phyloP scores from a whole-genome alignment of 2,113 vertebrate genomes.

The Austrofundulus limnaeus region DNA sequence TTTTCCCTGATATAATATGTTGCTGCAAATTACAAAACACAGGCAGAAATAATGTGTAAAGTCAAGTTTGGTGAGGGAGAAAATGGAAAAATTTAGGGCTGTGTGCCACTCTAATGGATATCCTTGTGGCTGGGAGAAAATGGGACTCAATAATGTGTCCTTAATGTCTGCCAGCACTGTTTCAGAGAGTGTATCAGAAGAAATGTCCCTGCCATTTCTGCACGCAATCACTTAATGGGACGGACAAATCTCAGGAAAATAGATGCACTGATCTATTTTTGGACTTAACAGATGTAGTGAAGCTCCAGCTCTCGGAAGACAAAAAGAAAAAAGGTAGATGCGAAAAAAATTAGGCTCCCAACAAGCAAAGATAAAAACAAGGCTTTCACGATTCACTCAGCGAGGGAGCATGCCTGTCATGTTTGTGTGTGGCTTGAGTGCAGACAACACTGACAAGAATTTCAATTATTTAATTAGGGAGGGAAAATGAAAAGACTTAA shows the following conservation, averaged over 20 bases:
- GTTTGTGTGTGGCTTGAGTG: conserved; percentile 91
- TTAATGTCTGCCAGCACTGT: conserved; percentile 84
- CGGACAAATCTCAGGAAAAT: conserved; percentile 88
- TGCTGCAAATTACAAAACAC: conserved; percentile 83
- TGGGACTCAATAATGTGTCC: conserved; percentile 76
- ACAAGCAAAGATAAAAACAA: conserved; percentile 70
- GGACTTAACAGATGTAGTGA: conserved; percentile 84
- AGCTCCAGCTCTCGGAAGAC: conserved; percentile 79
- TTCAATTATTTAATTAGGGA: conserved; percentile 99
- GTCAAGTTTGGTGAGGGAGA: conserved; percentile 85
- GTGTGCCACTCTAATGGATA: conserved; percentile 83
- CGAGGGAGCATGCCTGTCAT: conserved; percentile 75
- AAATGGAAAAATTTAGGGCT: conserved; percentile 86
- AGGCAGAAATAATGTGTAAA: conserved; percentile 82
- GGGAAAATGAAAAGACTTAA: conserved; percentile 99
- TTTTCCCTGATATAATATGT: conserved; percentile 84
- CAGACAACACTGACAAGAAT: conserved; percentile 99
- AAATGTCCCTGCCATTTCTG: conserved; percentile 89
- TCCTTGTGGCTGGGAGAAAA: conserved; percentile 73
- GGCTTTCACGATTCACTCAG: conserved; percentile 70
- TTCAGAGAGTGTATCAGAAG: conserved; percentile 81
- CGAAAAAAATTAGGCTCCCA: conserved; percentile 49
- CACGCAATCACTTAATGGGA: conserved; percentile 97
- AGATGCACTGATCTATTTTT: conserved; percentile 89
- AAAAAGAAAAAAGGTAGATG: conserved; percentile 40